These are phyloP conservation scores for Zosterops pallidus DNA, from an alignment of 2,113 vertebrate species.

Conservation along the genomic window DNA sequence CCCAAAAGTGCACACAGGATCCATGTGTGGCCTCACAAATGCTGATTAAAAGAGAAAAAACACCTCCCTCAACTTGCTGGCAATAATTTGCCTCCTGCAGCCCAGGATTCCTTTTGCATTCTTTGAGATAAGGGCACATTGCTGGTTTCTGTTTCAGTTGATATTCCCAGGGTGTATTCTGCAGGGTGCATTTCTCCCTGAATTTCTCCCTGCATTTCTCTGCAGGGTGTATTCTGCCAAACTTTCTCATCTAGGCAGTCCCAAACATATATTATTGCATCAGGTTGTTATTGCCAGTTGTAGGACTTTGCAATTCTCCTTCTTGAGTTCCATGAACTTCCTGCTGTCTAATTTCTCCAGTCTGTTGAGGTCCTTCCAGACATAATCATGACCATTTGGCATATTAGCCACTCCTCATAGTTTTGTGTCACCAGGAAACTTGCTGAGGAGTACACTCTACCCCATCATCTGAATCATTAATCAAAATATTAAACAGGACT, in stretches of 20 bases:
- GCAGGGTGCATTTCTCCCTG: not conserved
- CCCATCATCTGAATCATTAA: not conserved
- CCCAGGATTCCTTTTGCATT: not conserved
- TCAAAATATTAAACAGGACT: not conserved
- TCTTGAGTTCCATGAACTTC: not conserved
- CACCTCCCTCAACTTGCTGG: not conserved
- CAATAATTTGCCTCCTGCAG: not conserved
- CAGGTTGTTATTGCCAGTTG: not conserved
- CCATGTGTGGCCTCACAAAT: accelerated
- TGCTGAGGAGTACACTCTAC: not conserved
- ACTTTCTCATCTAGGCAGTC: not conserved
- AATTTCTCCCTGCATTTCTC: no score
- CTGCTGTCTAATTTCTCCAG: not conserved
- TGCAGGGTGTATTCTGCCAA: not conserved
- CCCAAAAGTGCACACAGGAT: not conserved
- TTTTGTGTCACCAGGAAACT: not conserved
- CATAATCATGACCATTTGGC: accelerated
- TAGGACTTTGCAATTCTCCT: not conserved
- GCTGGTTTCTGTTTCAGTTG: not conserved
- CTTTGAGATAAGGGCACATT: not conserved
- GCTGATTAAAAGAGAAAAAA: not conserved
- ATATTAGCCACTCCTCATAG: not conserved
- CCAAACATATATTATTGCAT: not conserved
- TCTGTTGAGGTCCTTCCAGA: not conserved
- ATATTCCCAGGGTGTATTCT: not conserved